phyloP scores from a whole-genome alignment of 2,888 invertebrate genomes.

The Omphaloscelis lunosa region DNA sequence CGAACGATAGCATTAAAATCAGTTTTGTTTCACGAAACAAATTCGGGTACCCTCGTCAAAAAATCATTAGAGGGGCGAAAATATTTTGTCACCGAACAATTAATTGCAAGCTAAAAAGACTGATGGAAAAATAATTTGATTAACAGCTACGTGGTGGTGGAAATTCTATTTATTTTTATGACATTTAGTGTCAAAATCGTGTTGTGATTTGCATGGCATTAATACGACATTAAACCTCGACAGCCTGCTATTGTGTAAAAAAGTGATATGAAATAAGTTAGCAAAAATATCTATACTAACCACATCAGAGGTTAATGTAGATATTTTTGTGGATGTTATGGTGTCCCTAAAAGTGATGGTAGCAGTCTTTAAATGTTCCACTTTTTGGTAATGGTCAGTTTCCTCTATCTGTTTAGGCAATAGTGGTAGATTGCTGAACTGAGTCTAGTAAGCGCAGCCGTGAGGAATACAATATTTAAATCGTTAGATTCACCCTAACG shows the following conservation, averaged over 20 bases:
- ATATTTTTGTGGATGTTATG: neutral
- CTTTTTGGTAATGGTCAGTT: neutral
- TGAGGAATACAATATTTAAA: neutral
- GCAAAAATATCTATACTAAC: too few relatives aligned
- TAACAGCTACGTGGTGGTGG: constrained; percentile 41
- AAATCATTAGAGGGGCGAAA: constrained; percentile 83
- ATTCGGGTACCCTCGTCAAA: constrained; percentile 85
- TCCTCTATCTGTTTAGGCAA: neutral
- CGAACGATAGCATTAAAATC: constrained; percentile 69
- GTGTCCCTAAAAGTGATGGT: neutral
- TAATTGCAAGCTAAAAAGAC: constrained; percentile 58
- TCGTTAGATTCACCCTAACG: too few relatives aligned
- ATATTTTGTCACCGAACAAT: constrained; percentile 84
- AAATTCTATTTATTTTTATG: constrained; percentile 43
- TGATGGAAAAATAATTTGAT: constrained; percentile 65
- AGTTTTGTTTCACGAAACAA: constrained; percentile 73
- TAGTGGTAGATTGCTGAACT: neutral
- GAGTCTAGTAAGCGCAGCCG: neutral
- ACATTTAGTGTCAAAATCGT: constrained; percentile 12
- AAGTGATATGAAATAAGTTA: neutral
- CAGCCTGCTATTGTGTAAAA: neutral
- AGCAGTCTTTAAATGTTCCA: neutral
- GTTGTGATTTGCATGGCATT: constrained; percentile 21
- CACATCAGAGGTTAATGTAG: too few relatives aligned
- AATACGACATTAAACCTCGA: neutral